Conservation (phyloP, 2,888 invertebrate species). For the Melitaea athalia region DNA sequence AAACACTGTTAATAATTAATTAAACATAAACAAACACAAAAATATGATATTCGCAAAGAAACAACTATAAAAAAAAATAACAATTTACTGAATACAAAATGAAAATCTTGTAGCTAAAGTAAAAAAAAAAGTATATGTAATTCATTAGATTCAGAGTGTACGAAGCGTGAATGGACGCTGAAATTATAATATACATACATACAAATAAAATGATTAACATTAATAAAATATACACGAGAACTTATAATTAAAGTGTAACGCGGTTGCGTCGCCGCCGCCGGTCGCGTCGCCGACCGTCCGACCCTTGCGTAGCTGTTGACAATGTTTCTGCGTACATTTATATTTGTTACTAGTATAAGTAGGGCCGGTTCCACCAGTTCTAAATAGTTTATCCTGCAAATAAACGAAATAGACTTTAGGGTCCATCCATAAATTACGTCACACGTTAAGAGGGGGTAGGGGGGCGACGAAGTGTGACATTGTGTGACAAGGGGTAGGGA, state of each 20-base stretch:
- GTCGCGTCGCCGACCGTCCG: constrained; percentile 2
- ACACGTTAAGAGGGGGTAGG: no score
- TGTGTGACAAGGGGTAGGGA: no score
- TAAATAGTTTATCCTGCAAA: no score
- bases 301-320: neutral
- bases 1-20: constrained; percentile 1
- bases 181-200: constrained; percentile 63
- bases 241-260: constrained; percentile 22
- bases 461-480: no score
- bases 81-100: neutral
- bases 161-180: constrained; percentile 36
- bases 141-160: constrained; percentile 23
- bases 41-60: neutral
- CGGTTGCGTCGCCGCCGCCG: constrained; percentile 32
- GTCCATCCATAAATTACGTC: no score
- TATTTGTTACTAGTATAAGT: neutral
- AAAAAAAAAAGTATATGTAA: neutral
- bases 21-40: neutral
- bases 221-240: constrained; percentile 24
- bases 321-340: neutral
- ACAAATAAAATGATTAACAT: constrained; percentile 37
- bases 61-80: neutral
- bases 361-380: no score
- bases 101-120: neutral
- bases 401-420: no score